Conservation (phyloP, 2,797 vertebrate species). For the Crypturellus tataupa region DNA sequence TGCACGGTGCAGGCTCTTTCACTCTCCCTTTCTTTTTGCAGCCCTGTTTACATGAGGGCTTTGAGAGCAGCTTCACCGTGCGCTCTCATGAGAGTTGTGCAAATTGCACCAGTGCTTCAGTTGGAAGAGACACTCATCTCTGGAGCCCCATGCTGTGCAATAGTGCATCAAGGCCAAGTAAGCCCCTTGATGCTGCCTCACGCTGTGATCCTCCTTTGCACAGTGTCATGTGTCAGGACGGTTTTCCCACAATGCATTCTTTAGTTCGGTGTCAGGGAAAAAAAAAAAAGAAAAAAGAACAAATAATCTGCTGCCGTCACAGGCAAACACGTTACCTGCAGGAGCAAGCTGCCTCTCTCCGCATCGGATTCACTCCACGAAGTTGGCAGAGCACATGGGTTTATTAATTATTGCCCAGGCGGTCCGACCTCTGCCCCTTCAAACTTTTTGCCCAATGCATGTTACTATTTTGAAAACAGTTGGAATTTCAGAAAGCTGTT, state of each 20-base stretch:
- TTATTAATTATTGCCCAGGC: conserved; percentile 3
- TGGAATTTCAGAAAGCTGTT: background rate
- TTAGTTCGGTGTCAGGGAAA: conserved; percentile 82
- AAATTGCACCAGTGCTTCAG: conserved; percentile 84
- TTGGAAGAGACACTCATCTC: conserved; percentile 85
- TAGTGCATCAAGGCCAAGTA: conserved; percentile 88
- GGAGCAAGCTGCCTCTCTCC: conserved; percentile 50
- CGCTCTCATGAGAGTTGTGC: conserved; percentile 83
- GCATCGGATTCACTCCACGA: conserved; percentile 42
- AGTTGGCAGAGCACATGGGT: conserved; percentile 2
- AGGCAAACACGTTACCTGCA: conserved; percentile 81
- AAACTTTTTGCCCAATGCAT: background rate
- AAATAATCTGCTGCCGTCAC: conserved; percentile 83
- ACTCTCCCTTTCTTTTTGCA: conserved; percentile 70
- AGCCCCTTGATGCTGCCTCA: conserved; percentile 86
- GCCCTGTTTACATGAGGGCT: conserved; percentile 82
- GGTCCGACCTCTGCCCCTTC: background rate
- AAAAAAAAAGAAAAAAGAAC: conserved; percentile 54
- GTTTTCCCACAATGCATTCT: conserved; percentile 89
- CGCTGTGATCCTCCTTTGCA: conserved; percentile 86
- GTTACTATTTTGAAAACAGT: background rate
- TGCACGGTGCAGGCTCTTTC: conserved; percentile 74
- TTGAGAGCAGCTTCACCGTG: conserved; percentile 77
- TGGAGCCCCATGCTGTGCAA: conserved; percentile 83
- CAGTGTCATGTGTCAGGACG: conserved; percentile 85